These are phyloP conservation scores for Siniperca scherzeri DNA, from an alignment of 2,797 vertebrate species.

Conservation along the genomic window DNA sequence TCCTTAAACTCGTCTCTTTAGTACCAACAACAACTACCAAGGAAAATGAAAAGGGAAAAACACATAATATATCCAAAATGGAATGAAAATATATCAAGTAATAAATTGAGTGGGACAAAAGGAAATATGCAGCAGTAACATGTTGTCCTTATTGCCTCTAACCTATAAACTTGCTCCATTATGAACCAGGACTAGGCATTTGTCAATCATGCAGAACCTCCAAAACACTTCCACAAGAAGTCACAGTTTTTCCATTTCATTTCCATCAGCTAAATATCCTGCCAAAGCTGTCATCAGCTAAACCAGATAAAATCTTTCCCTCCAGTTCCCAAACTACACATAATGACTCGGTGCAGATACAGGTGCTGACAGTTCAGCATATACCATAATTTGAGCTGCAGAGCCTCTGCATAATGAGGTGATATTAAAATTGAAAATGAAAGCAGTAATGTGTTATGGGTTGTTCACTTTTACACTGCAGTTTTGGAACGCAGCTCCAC, in stretches of 20 bases:
- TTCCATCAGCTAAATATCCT: constrained; percentile 48
- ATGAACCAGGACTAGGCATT: constrained; percentile 18
- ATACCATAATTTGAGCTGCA: constrained; percentile 42
- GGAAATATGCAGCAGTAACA: constrained; percentile 23
- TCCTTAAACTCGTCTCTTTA: constrained; percentile 21
- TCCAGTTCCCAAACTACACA: constrained; percentile 58
- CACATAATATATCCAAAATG: constrained; percentile 19
- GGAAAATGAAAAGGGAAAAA: constrained; percentile 28
- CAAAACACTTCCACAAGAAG: constrained; percentile 44
- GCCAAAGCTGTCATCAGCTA: constrained; percentile 60
- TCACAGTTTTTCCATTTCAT: constrained; percentile 55
- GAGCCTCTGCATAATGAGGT: constrained; percentile 45
- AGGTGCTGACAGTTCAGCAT: constrained; percentile 55
- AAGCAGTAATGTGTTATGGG: constrained; percentile 18
- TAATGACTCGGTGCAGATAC: constrained; percentile 61
- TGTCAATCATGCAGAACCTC: constrained; percentile 21
- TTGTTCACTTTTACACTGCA: constrained; percentile 22
- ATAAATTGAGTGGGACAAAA: constrained; percentile 30
- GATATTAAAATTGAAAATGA: constrained; percentile 40
- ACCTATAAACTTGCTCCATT: constrained; percentile 27
- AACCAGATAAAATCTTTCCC: constrained; percentile 59
- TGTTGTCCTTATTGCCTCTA: constrained; percentile 12
- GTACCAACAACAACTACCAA: background rate
- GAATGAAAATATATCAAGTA: constrained; percentile 19
- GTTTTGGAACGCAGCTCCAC: constrained; percentile 22